Conservation (phyloP, 2,797 vertebrate genomes). For the Eospalax fontanierii region DNA sequence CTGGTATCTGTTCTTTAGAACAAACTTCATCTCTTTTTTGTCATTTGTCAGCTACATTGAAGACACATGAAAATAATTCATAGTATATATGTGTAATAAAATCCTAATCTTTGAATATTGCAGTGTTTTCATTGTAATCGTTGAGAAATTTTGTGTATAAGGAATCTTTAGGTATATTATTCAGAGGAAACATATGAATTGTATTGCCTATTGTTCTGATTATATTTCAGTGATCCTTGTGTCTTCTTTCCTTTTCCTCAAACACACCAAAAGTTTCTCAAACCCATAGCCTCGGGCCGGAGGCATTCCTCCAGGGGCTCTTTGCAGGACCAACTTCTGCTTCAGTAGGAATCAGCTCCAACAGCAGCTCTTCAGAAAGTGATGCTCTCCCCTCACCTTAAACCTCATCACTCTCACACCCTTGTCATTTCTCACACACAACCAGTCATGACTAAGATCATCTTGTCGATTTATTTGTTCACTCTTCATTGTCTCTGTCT, state of each 20-base stretch:
- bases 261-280: background rate
- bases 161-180: background rate
- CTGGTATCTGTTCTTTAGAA: background rate
- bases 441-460: background rate
- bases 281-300: background rate
- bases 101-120: no score
- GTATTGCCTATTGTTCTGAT: background rate
- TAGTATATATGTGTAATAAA: background rate
- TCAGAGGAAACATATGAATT: background rate
- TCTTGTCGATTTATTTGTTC: background rate
- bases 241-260: background rate
- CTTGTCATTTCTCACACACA: background rate
- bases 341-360: background rate
- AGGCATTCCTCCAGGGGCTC: background rate
- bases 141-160: no score
- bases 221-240: background rate
- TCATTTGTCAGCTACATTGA: slow-evolving; percentile 27
- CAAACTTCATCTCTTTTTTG: background rate
- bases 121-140: background rate
- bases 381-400: background rate
- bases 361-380: background rate
- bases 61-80: background rate
- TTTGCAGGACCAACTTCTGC: background rate
- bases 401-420: background rate
- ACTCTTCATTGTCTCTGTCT: background rate